Base-by-base conservation (phyloP, 2,888 invertebrate species). In the Leptothorax acervorum region DNA sequence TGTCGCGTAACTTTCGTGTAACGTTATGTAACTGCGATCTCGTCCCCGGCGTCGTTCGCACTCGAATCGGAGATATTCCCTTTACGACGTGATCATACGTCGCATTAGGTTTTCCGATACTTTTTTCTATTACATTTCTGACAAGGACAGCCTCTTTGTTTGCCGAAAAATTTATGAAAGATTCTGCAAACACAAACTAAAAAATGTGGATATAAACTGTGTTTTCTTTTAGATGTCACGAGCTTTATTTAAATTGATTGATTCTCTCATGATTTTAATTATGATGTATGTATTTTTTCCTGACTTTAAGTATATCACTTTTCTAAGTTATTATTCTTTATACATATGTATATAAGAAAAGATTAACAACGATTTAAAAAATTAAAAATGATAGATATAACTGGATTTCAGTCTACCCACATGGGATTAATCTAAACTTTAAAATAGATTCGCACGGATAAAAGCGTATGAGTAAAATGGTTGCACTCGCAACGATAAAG, bases 21-120 rank as follows among this genome's bases (percentile, higher is more conserved):
- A 76, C 68, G 79, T 79, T 79, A 71, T 81, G 79, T 81, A 81
- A 81, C 79, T 81, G 71, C 60, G 79, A 81, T 81, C 60, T 81
- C 79, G 71, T 48, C 31, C 31, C 35, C 71, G 60, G 48, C 79
- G 39, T 18, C 68, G 55, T 68, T 65, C 71, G 12, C 11, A 60
- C 48, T 81, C 79, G 60, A 60, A 78, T 78, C 78, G 42, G 68
- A 71, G 79, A 79, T 71, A 79, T 57, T 70, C 28, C 35, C 18
- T 71, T 79, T 60, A 79, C 35, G 66, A 78, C 53, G 66, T 48
- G 65, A 68, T 68, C 79, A 31, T 70, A 57, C 48, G 78, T 70
- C 55, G 23, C 78, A 70, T 79, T 70, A 48, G 60, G 70, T 79
- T 71, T 70, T 45, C 71, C 48, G 18, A 76, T 60, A 70, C 31